Evolutionary conservation across 2,888 invertebrate species (phyloP), one percentile per base, ranked within the genome.

Genomic region (Epinotia demarniana): DNA sequence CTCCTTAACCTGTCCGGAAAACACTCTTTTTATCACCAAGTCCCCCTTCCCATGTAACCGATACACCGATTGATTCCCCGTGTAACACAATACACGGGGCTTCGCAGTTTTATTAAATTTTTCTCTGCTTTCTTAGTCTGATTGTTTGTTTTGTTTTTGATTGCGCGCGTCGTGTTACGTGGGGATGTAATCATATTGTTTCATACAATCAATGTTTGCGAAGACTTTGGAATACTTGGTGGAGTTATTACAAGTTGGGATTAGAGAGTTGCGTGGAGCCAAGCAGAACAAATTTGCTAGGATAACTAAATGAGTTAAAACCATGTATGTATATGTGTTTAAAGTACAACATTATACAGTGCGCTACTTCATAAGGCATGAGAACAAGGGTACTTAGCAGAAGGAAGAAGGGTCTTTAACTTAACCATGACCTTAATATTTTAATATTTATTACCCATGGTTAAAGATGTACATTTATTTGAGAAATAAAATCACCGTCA

Each of bases 21-120:
- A 69, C 69, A 69, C 6, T 66, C 23, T 27, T 77, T 81, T 80
- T 82, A 83, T 80, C 81, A 80, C 79, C 84, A 9, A 33, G 83
- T 85, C 85, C 85, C 82, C 84, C 83, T 75, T 81, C 79, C 80
- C 82, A 82, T 86, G 90, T 86, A 90, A 90, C 83, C 83, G 89
- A 90, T 90, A 89, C 87, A 87, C 84, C 84, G 79, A 74, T 82
- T 83, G 83, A 85, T 86, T 76, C 77, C 80, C 64, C 80, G 75
- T 73, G 86, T 85, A 84, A 85, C 77, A 77, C 78, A 78, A 86
- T 80, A 80, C 68, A 53, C 73, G 57, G 69, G 84, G 83, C 83
- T 85, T 84, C 84, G 78, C 77, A 77, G 77, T 75, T 79, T 79
- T 79, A 80, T 79, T 80, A 80, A 79, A 78, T 77, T 79, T 76